A percentile compares a stretch with the other conserved stretches of the same genome.
Conservation (phyloP, 2,888 invertebrate genomes). For the Sphaerophoria taeniata region DNA sequence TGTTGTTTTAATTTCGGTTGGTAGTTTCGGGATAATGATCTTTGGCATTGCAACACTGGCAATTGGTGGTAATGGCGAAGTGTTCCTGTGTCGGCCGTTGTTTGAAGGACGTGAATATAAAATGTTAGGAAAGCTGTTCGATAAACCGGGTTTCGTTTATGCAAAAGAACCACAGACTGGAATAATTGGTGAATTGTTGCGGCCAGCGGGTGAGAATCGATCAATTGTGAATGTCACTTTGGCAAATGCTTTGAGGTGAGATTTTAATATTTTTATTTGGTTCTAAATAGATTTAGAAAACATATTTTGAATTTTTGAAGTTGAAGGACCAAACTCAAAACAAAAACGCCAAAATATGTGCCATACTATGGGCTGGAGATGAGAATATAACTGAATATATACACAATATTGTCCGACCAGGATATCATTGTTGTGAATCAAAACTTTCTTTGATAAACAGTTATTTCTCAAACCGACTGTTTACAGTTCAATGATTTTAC, state of each 20-base stretch:
- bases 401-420: no score
- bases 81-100: constrained; percentile 88
- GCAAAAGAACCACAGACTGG: constrained; percentile 83
- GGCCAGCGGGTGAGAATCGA: constrained; percentile 80
- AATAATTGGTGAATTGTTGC: constrained; percentile 81
- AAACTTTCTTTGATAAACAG: no score
- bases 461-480: neutral
- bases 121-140: constrained; percentile 87
- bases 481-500: neutral
- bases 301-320: neutral
- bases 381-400: no score
- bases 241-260: constrained; percentile 81
- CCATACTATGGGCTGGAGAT: no score
- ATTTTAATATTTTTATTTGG: constrained; percentile 14
- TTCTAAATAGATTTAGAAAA: no score
- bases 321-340: no score
- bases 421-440: no score
- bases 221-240: constrained; percentile 81
- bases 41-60: constrained; percentile 81
- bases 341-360: no score
- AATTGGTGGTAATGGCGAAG: constrained; percentile 82
- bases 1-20: constrained; percentile 80
- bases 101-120: constrained; percentile 87
- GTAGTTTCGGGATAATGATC: constrained; percentile 80
- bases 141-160: constrained; percentile 86